These are phyloP conservation scores for Odontamblyopus rebecca DNA, from an alignment of 2,797 vertebrate species.

Conservation along the genomic window DNA sequence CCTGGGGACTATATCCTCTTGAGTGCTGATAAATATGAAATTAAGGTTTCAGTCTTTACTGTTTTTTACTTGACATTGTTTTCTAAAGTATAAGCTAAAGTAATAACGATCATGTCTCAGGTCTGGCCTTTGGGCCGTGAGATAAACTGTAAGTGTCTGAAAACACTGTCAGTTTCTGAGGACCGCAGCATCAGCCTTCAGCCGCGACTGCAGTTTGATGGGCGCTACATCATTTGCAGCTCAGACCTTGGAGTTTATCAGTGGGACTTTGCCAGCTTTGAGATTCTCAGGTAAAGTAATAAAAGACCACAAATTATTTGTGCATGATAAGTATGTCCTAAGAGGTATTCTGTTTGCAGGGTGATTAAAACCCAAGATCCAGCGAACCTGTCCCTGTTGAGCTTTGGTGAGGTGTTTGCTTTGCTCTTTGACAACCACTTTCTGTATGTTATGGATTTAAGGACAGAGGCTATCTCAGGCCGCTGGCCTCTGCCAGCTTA, in stretches of 20 bases:
- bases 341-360: slow-evolving; percentile 65
- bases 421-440: slow-evolving; percentile 96
- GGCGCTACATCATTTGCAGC: slow-evolving; percentile 94
- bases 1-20: slow-evolving; percentile 96
- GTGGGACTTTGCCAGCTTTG: slow-evolving; percentile 98
- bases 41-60: slow-evolving; percentile 84
- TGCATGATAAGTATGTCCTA: background rate
- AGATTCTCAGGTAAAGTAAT: slow-evolving; percentile 86
- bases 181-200: slow-evolving; percentile 94
- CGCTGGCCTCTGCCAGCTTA: slow-evolving; percentile 97
- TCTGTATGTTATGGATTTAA: slow-evolving; percentile 96
- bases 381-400: slow-evolving; percentile 90
- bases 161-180: slow-evolving; percentile 93
- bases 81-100: background rate
- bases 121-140: slow-evolving; percentile 98
- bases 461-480: slow-evolving; percentile 92
- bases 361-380: slow-evolving; percentile 94
- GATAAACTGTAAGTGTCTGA: slow-evolving; percentile 97
- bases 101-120: slow-evolving; percentile 65
- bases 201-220: slow-evolving; percentile 96
- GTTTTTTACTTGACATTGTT: background rate
- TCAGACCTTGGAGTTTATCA: slow-evolving; percentile 96
- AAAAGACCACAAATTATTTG: background rate
- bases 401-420: slow-evolving; percentile 93
- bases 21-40: slow-evolving; percentile 98